Conservation (phyloP, 2,888 invertebrate species). For the Sarcophaga caerulescens region DNA sequence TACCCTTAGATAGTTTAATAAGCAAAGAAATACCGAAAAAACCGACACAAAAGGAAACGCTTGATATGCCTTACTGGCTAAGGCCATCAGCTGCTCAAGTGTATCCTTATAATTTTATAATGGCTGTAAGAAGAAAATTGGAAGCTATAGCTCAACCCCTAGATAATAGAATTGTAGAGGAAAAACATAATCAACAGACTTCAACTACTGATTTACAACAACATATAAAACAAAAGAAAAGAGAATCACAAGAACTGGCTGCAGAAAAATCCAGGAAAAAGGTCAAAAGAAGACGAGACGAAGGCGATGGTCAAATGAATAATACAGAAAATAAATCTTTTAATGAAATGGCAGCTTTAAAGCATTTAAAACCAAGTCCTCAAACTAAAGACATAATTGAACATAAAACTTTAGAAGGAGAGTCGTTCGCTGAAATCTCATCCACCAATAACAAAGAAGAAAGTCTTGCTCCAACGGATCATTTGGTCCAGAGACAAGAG, state of each 20-base stretch:
- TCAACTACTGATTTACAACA: constrained; percentile 43
- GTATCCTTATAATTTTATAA: constrained; percentile 84
- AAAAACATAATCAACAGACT: constrained; percentile 49
- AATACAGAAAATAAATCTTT: neutral
- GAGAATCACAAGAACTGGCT: constrained; percentile 29
- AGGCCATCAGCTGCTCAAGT: constrained; percentile 80
- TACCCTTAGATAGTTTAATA: neutral
- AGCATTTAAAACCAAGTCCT: constrained; percentile 14
- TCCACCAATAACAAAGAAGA: neutral
- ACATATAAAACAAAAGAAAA: constrained; percentile 33
- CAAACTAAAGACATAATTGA: neutral
- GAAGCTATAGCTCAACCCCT: constrained; percentile 74
- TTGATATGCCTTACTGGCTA: constrained; percentile 79
- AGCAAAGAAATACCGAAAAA: neutral
- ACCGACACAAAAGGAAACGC: neutral
- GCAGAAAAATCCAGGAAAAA: constrained; percentile 44
- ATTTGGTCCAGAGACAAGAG: too few species aligned
- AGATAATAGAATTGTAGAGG: neutral
- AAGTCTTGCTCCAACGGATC: too few species aligned
- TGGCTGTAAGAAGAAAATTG: constrained; percentile 84
- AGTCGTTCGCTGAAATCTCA: neutral
- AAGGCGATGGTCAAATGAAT: neutral
- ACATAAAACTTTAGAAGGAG: neutral
- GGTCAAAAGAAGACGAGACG: constrained; percentile 18
- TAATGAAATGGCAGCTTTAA: neutral